phyloP scores from a whole-genome alignment of 2,113 vertebrate genomes.

The Gorsachius goisagi region DNA sequence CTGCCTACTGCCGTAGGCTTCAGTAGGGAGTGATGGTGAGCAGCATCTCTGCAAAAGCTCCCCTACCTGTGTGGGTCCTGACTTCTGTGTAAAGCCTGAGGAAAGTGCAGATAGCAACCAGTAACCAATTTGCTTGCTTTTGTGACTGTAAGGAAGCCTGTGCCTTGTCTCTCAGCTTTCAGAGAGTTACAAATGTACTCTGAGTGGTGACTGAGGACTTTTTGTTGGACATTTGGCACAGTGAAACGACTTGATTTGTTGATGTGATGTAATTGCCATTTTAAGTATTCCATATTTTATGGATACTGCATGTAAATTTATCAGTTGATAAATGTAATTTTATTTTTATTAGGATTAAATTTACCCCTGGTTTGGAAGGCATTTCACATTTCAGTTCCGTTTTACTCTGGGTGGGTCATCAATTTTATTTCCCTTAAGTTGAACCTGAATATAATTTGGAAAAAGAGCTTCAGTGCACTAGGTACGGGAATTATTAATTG shows the following conservation, averaged over 20 bases:
- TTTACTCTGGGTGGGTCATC: background rate
- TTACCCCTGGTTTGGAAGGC: background rate
- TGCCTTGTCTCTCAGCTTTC: background rate
- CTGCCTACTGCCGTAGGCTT: background rate
- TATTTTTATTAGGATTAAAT: background rate
- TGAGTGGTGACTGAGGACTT: background rate
- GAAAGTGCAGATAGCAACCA: background rate
- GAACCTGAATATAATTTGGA: background rate
- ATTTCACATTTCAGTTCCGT: background rate
- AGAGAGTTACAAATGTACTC: background rate
- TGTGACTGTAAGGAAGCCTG: background rate
- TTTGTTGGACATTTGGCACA: background rate
- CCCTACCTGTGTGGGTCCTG: background rate
- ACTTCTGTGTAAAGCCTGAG: background rate
- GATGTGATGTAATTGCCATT: background rate
- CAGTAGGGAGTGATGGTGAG: background rate
- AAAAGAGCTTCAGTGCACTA: background rate
- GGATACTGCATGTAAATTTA: background rate
- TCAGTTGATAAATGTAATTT: background rate
- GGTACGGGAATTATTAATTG: background rate
- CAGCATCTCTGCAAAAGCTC: background rate
- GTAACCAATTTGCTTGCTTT: background rate
- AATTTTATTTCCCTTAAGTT: background rate
- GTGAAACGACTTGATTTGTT: background rate
- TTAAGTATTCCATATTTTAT: background rate